Evolutionary conservation across 2,797 vertebrate genomes (phyloP), one percentile per base, ranked within the genome.

Genomic region (Coregonus suidteri): DNA sequence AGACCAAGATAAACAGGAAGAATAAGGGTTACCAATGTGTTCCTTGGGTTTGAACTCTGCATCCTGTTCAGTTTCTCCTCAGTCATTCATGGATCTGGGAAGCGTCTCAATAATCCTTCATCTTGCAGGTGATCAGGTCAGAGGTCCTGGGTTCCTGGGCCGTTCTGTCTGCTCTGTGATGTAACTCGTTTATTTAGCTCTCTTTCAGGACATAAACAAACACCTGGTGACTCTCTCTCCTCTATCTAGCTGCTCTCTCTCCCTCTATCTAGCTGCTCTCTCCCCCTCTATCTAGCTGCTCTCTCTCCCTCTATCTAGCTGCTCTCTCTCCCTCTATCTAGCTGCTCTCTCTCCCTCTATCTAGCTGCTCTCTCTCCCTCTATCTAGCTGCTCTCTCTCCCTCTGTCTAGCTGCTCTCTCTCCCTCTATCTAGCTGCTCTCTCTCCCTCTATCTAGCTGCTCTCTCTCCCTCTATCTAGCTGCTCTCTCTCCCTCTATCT

Each of bases 1-100:
- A 80, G 75, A 82, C 78, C 3, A 84, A 91, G 89, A 90, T 93
- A 25, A 90, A 79, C 47, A 79, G 18, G 30, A 68, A 6, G 25
- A 25, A 25, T 25, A 25, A 25, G 25, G 25, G 30, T 47, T 64
- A 66, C 76, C 30, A 67, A n/a, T 69, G 31, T 69, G 0, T 5
- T 73, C 52, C 74, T 56, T n/a, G 41, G 9, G 41, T 47, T 47
- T 47, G 9, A 47, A 47, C 41, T 47, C 41, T 47, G 9, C 41
- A 11, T 47, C 9, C 41, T 47, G 41, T 47, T 30, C 11, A 73
- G 16, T 52, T 74, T 65, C 72, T 73, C 6, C 71, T 1, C 53
- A 41, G 37, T 9, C 6, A 3, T 15, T 14, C 53, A 77, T 56
- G n/a, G 47, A 1, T 67, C 65, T 15, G 30, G 56, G 16, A n/a